phyloP scores from a whole-genome alignment of 2,888 invertebrate genomes.

The Lycaena phlaeas region DNA sequence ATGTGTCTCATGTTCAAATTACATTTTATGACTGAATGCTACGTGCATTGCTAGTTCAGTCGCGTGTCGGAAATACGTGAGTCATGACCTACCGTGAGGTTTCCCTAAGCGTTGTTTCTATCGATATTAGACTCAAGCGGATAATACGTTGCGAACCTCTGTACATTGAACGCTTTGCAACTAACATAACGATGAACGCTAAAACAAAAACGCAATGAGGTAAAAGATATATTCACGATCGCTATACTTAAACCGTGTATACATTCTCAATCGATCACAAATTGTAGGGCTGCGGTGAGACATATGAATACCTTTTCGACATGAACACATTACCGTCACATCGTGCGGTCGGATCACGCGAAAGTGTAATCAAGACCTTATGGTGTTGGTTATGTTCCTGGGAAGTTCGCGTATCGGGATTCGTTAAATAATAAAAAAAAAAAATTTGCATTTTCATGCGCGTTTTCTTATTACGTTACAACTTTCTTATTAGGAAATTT shows the following conservation, averaged over 20 bases:
- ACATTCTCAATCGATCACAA: conserved; percentile 20
- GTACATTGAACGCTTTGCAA: conserved; percentile 13
- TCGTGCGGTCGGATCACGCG: conserved; percentile 23
- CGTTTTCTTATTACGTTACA: not conserved
- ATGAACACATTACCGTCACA: conserved; percentile 18
- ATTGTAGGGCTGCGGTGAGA: conserved; percentile 23
- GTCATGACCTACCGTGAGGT: conserved; percentile 32
- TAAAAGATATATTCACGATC: conserved; percentile 9
- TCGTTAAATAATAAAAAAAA: not conserved
- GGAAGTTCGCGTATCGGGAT: conserved; percentile 11
- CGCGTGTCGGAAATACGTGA: conserved; percentile 41
- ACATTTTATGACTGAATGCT: conserved; percentile 10
- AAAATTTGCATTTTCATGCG: not conserved
- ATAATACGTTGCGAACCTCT: not conserved
- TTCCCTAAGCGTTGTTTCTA: conserved; percentile 17
- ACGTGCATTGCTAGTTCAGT: conserved; percentile 33
- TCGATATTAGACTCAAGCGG: conserved; percentile 1
- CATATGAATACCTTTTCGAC: conserved; percentile 22
- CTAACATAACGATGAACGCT: not conserved
- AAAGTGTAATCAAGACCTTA: conserved; percentile 22
- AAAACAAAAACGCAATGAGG: not conserved
- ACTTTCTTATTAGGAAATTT: not conserved
- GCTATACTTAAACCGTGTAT: conserved; percentile 12
- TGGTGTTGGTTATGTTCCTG: conserved; percentile 9
- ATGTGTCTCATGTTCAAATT: conserved; percentile 5